Conservation (phyloP, 2,113 vertebrate genomes). For the Oriolus oriolus region DNA sequence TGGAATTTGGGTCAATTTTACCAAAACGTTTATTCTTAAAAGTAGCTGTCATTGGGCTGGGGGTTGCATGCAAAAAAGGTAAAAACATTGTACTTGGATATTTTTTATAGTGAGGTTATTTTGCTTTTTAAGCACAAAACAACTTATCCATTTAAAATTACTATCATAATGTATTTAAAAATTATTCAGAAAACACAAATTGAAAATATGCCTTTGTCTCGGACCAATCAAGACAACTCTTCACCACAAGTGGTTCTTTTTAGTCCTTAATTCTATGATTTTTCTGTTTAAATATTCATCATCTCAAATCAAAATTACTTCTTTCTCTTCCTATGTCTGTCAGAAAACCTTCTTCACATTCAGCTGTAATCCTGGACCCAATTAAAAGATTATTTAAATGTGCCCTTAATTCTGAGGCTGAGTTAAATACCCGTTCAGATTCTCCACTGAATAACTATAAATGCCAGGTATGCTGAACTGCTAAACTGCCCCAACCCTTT, state of each 20-base stretch:
- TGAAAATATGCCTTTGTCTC: background rate
- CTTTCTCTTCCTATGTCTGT: background rate
- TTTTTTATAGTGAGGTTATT: background rate
- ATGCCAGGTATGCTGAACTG: background rate
- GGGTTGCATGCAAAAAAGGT: background rate
- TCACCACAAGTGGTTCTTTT: background rate
- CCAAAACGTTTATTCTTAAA: background rate
- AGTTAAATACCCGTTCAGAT: background rate
- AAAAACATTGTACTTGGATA: background rate
- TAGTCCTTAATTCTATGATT: background rate
- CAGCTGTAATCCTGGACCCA: background rate
- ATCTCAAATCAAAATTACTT: background rate
- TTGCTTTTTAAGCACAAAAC: background rate
- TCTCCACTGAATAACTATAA: background rate
- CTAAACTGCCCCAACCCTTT: background rate
- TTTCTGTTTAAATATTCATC: constrained; percentile 1
- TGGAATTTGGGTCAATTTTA: background rate
- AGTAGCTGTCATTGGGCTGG: background rate
- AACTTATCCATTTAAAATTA: background rate
- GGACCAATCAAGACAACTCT: constrained; percentile 8
- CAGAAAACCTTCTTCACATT: background rate
- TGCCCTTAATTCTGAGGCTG: background rate
- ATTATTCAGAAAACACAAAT: background rate
- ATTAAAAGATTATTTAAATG: background rate
- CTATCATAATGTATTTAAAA: background rate